phyloP scores from a whole-genome alignment of 2,797 vertebrate species.

The Rhinogobio ventralis region DNA sequence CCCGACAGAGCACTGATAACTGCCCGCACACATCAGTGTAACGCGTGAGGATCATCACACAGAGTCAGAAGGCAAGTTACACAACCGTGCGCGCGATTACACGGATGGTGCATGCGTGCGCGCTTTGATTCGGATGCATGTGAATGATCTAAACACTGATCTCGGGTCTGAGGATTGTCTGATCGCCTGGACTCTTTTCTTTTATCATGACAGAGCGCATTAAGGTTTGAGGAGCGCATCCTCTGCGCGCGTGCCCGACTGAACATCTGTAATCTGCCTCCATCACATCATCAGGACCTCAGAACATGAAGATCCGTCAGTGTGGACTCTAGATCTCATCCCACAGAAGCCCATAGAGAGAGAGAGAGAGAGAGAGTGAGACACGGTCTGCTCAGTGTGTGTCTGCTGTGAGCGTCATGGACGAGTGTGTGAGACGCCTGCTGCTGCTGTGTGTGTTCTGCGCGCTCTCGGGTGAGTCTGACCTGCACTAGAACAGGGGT shows the following conservation, averaged over 20 bases:
- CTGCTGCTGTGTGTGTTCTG: constrained; percentile 57
- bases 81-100: background rate
- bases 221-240: too few relatives aligned
- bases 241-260: too few relatives aligned
- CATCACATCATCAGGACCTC: background rate
- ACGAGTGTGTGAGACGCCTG: constrained; percentile 25
- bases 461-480: constrained; percentile 60
- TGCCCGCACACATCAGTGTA: background rate
- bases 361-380: background rate
- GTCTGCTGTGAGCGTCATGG: background rate
- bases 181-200: too few relatives aligned
- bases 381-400: background rate
- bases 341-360: background rate
- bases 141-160: background rate
- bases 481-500: background rate
- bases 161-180: background rate
- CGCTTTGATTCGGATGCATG: background rate
- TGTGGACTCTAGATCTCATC: background rate
- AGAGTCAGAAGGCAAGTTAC: background rate
- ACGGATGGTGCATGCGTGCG: background rate
- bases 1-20: background rate
- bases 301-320: background rate
- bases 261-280: too few relatives aligned
- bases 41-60: background rate
- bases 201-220: too few relatives aligned